These are phyloP conservation scores for Sparidentex hasta DNA, from an alignment of 2,797 vertebrate genomes.

Conservation along the genomic window DNA sequence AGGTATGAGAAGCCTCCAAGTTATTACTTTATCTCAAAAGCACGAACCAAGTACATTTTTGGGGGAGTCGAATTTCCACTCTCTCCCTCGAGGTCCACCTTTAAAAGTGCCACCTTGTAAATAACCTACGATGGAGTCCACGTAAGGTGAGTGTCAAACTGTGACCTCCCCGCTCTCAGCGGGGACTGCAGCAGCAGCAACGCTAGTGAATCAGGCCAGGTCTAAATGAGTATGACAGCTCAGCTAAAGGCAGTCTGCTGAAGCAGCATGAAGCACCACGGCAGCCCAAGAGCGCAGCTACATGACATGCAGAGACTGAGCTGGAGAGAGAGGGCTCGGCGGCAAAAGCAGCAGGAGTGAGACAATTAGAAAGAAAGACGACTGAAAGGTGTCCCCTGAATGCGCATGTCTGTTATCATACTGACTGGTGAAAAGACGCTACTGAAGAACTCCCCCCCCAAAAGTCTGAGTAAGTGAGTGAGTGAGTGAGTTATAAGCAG, in stretches of 20 bases:
- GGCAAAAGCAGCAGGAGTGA: conserved; percentile 39
- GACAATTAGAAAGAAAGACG: conserved; percentile 43
- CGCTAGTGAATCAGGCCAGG: conserved; percentile 57
- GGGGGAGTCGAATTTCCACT: neutral
- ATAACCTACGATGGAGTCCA: conserved; percentile 31
- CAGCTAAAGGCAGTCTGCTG: conserved; percentile 83
- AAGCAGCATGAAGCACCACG: conserved; percentile 80
- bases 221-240: conserved; percentile 77
- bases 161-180: conserved; percentile 54
- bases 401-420: conserved; percentile 24
- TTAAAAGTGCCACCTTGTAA: conserved; percentile 35
- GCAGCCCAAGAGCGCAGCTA: conserved; percentile 47
- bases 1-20: neutral
- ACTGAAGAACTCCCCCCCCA: neutral
- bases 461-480: neutral
- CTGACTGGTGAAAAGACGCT: conserved; percentile 7
- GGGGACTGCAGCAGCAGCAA: conserved; percentile 70
- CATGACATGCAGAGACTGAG: conserved; percentile 60
- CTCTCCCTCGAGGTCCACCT: neutral
- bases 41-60: neutral
- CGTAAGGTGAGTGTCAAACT: conserved; percentile 52
- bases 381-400: conserved; percentile 19
- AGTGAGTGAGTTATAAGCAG: neutral
- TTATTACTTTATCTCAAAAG: neutral
- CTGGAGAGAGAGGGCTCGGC: conserved; percentile 21